These are phyloP conservation scores for Gymnarchus niloticus DNA, from an alignment of 2,113 vertebrate genomes.

Conservation along the genomic window DNA sequence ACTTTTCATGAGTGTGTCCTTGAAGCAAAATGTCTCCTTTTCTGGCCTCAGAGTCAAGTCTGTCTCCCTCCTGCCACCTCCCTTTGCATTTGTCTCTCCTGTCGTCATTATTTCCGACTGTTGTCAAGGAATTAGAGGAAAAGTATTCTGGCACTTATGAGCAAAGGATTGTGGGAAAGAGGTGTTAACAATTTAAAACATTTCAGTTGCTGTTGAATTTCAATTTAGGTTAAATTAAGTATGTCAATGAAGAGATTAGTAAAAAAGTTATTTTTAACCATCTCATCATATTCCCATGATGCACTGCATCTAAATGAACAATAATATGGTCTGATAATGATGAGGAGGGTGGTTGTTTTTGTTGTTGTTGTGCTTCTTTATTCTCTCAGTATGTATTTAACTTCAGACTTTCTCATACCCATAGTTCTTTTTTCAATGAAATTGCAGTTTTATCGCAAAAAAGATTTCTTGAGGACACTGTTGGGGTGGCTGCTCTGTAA, in stretches of 20 bases:
- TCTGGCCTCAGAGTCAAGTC: slow-evolving; percentile 1
- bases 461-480: background rate
- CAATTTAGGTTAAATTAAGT: slow-evolving; percentile 10
- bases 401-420: background rate
- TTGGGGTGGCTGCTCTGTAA: no score
- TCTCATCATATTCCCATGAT: slow-evolving; percentile 35
- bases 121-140: slow-evolving; percentile 45
- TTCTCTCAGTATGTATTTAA: background rate
- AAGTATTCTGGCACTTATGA: slow-evolving; percentile 44
- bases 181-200: slow-evolving; percentile 17
- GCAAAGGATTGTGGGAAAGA: slow-evolving; percentile 23
- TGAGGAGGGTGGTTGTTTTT: slow-evolving; percentile 16
- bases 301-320: slow-evolving; percentile 28
- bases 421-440: no score
- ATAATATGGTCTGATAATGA: slow-evolving; percentile 20
- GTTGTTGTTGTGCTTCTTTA: slow-evolving; percentile 13
- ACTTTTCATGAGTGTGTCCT: slow-evolving; percentile 11
- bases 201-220: slow-evolving; percentile 3
- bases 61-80: slow-evolving; percentile 6
- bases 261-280: slow-evolving; percentile 19
- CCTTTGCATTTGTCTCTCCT: slow-evolving; percentile 15
- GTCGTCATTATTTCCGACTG: slow-evolving; percentile 24
- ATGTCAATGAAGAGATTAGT: background rate
- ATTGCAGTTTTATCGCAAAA: background rate
- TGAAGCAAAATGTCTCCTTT: slow-evolving; percentile 3